phyloP scores from a whole-genome alignment of 1,140 invertebrate genomes.

The Liolophura sinensis region DNA sequence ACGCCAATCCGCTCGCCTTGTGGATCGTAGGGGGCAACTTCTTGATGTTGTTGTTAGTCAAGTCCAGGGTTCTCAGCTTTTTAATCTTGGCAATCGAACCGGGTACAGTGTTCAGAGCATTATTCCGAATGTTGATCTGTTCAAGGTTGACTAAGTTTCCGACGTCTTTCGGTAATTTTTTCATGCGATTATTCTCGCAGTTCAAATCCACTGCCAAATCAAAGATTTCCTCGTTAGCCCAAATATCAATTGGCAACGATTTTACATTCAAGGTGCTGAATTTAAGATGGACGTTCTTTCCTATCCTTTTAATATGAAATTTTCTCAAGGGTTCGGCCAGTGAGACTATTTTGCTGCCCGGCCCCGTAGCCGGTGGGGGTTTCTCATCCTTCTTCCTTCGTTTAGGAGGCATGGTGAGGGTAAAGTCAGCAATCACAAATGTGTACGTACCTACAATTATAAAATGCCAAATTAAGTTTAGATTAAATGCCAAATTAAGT shows the following conservation, averaged over 20 bases:
- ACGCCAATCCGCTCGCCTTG: slow-evolving; percentile 40
- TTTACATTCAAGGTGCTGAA: slow-evolving; percentile 49
- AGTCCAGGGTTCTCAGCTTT: slow-evolving; percentile 38
- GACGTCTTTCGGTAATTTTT: slow-evolving; percentile 44
- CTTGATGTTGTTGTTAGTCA: slow-evolving; percentile 51
- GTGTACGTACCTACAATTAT: slow-evolving; percentile 16
- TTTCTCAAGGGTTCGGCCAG: slow-evolving; percentile 47
- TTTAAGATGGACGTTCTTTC: slow-evolving; percentile 33
- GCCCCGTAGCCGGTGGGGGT: slow-evolving; percentile 52
- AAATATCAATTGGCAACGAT: slow-evolving; percentile 50
- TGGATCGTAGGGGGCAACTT: slow-evolving; percentile 50
- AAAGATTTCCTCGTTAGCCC: slow-evolving; percentile 51
- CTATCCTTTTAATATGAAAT: slow-evolving; percentile 34
- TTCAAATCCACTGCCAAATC: slow-evolving; percentile 38
- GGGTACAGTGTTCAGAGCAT: slow-evolving; percentile 43
- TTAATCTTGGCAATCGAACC: slow-evolving; percentile 47
- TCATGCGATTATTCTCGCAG: slow-evolving; percentile 52
- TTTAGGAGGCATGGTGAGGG: slow-evolving; percentile 20
- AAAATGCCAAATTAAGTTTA: background rate
- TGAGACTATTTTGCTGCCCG: slow-evolving; percentile 51
- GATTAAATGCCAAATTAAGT: too few relatives aligned
- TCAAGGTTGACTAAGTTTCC: slow-evolving; percentile 40
- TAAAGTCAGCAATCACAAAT: slow-evolving; percentile 1
- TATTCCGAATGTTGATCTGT: slow-evolving; percentile 48
- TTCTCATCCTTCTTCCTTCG: slow-evolving; percentile 54